Percentiles rank a stretch among this genome's conserved stretches.
phyloP scores from a whole-genome alignment of 2,888 invertebrate species.

The Schrankia costaestrigalis region DNA sequence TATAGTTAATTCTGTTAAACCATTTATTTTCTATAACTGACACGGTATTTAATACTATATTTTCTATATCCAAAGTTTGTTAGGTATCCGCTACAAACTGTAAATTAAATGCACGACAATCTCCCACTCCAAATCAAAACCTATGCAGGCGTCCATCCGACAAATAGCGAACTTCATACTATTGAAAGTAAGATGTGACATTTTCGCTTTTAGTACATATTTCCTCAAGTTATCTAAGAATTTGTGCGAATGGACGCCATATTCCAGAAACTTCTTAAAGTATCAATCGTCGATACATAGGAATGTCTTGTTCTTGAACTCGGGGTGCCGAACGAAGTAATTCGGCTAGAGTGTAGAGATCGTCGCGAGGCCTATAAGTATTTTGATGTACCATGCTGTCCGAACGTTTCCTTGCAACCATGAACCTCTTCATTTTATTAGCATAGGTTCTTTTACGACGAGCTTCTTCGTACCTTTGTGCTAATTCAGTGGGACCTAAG shows the following conservation, averaged over 20 bases:
- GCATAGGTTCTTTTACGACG: constrained; percentile 75
- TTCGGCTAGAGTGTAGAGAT: constrained; percentile 81
- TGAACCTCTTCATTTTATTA: constrained; percentile 80
- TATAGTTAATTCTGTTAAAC: neutral
- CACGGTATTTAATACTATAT: constrained; percentile 38
- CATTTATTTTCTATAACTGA: constrained; percentile 19
- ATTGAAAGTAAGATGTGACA: neutral
- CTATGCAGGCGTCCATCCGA: constrained; percentile 41
- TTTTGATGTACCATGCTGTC: constrained; percentile 67
- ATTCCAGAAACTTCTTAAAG: constrained; percentile 62
- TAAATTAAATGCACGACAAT: constrained; percentile 72
- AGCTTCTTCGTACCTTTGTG: constrained; percentile 69
- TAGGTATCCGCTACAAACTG: constrained; percentile 66
- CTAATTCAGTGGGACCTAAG: constrained; percentile 64
- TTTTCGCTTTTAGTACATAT: constrained; percentile 1
- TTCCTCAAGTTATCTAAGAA: constrained; percentile 19
- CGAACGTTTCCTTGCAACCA: constrained; percentile 81
- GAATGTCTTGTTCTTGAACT: constrained; percentile 79
- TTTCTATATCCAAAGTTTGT: constrained; percentile 45
- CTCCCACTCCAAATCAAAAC: constrained; percentile 52
- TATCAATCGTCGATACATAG: constrained; percentile 82
- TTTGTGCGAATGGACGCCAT: constrained; percentile 42
- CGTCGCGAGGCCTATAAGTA: constrained; percentile 75
- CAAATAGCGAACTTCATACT: constrained; percentile 20
- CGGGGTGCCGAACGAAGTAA: constrained; percentile 76